phyloP scores from a whole-genome alignment of 2,113 vertebrate genomes.

The Casuarius casuarius region DNA sequence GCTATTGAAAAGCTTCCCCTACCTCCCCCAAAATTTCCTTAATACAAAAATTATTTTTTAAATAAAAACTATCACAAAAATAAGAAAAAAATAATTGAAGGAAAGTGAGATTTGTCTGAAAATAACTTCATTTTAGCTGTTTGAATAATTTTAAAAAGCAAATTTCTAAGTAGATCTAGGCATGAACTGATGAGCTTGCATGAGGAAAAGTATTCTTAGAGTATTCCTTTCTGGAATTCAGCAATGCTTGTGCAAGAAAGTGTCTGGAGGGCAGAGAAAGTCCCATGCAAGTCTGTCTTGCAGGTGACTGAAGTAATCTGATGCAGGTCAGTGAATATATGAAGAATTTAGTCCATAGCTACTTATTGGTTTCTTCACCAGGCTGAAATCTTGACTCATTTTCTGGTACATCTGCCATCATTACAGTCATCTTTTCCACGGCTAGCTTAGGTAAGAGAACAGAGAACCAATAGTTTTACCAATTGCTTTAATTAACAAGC shows the following conservation, averaged over 20 bases:
- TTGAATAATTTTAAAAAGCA: neutral
- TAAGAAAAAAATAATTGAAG: neutral
- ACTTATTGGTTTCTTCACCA: neutral
- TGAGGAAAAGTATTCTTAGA: neutral
- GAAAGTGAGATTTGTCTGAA: neutral
- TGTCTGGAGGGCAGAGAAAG: neutral
- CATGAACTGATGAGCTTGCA: neutral
- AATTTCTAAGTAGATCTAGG: neutral
- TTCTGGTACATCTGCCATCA: neutral
- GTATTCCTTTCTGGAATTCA: neutral
- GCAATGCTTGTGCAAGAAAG: neutral
- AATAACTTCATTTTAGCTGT: neutral
- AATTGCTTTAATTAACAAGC: neutral
- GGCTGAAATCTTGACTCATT: neutral
- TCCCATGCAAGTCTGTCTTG: neutral
- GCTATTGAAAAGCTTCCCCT: neutral
- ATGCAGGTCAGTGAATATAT: constrained; percentile 40
- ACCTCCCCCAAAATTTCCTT: neutral
- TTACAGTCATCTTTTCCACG: neutral
- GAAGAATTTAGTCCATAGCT: constrained; percentile 56
- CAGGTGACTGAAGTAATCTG: neutral
- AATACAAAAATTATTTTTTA: neutral
- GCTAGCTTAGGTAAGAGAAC: neutral
- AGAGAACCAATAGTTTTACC: rapidly evolving
- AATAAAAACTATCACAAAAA: neutral